phyloP scores from a whole-genome alignment of 1,140 invertebrate species.

The Drosophila suzukii region DNA sequence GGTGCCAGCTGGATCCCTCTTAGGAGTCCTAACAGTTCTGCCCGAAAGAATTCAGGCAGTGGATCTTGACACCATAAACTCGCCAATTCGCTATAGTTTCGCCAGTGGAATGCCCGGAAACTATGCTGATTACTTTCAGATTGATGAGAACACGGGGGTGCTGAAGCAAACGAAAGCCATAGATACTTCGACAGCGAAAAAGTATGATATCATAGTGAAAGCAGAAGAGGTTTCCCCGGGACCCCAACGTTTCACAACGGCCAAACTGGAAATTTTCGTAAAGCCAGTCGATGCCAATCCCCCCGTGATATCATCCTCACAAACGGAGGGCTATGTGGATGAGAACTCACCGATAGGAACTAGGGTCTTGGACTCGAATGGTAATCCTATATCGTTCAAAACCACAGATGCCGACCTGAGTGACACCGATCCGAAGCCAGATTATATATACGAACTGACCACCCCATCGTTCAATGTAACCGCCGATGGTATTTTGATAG shows the following conservation, averaged over 20 bases:
- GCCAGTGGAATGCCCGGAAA: slow-evolving; percentile 90
- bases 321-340: slow-evolving; percentile 91
- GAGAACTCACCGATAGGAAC: slow-evolving; percentile 94
- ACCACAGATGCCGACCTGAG: slow-evolving; percentile 94
- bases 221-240: slow-evolving; percentile 92
- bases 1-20: slow-evolving; percentile 92
- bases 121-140: slow-evolving; percentile 93
- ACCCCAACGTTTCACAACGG: slow-evolving; percentile 90
- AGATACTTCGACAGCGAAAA: slow-evolving; percentile 89
- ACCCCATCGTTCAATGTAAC: slow-evolving; percentile 93
- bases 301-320: slow-evolving; percentile 90
- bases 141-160: slow-evolving; percentile 91
- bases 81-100: slow-evolving; percentile 92
- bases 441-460: slow-evolving; percentile 93
- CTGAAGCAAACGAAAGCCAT: slow-evolving; percentile 92
- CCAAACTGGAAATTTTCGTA: slow-evolving; percentile 92
- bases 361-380: slow-evolving; percentile 89
- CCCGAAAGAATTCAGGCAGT: slow-evolving; percentile 95
- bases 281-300: slow-evolving; percentile 94
- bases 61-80: slow-evolving; percentile 94
- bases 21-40: slow-evolving; percentile 92
- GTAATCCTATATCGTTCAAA: slow-evolving; percentile 88
- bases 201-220: slow-evolving; percentile 89
- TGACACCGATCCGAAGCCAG: slow-evolving; percentile 89
- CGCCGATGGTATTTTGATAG: slow-evolving; percentile 89